A percentile compares a stretch with the other conserved stretches of the same genome.
These are phyloP conservation scores for Hippopotamus amphibius DNA, from an alignment of 2,113 vertebrate genomes.

Conservation along the genomic window DNA sequence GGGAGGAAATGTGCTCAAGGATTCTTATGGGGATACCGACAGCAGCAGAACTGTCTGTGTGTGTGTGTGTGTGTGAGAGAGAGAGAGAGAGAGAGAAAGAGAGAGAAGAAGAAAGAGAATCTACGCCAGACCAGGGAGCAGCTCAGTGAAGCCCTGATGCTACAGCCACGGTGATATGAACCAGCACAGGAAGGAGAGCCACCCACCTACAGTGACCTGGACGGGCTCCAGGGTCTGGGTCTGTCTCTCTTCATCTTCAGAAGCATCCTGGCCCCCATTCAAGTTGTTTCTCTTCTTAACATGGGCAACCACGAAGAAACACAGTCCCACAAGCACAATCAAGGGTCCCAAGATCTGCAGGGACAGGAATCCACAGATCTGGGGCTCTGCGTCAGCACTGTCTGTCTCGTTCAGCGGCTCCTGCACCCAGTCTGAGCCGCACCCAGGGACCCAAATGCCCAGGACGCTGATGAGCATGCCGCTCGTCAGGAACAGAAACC, in stretches of 20 bases:
- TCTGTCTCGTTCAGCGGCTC: slow-evolving; percentile 82
- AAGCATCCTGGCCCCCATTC: slow-evolving; percentile 79
- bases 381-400: slow-evolving; percentile 64
- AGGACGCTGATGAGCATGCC: slow-evolving; percentile 90
- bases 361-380: slow-evolving; percentile 87
- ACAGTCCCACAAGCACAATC: slow-evolving; percentile 89
- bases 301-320: slow-evolving; percentile 90
- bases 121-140: neutral
- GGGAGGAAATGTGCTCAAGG: neutral
- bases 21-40: neutral
- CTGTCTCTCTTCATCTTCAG: slow-evolving; percentile 81
- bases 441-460: slow-evolving; percentile 90
- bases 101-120: neutral
- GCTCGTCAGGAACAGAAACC: slow-evolving; percentile 88
- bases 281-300: slow-evolving; percentile 88
- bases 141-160: neutral
- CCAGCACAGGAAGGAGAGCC: neutral
- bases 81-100: neutral
- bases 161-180: neutral
- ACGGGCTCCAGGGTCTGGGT: slow-evolving; percentile 80
- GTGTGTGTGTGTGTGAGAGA: neutral
- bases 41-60: neutral
- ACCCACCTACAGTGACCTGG: slow-evolving; percentile 89
- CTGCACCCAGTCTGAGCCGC: slow-evolving; percentile 76
- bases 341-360: slow-evolving; percentile 90